phyloP scores from a whole-genome alignment of 2,888 invertebrate genomes.

The Mamestra brassicae region DNA sequence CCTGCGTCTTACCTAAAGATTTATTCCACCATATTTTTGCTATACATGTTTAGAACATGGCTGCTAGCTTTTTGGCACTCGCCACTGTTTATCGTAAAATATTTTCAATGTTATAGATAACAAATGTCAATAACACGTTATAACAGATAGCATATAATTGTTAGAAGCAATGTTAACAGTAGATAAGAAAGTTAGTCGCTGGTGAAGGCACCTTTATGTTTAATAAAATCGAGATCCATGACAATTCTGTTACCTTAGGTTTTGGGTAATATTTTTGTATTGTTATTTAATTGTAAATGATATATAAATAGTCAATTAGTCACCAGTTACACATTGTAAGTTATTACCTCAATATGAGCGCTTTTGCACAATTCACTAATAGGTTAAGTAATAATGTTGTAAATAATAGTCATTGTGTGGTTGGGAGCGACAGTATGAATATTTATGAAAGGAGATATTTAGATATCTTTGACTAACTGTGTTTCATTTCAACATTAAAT shows the following conservation, averaged over 20 bases:
- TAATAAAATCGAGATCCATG: conserved; percentile 78
- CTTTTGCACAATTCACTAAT: conserved; percentile 89
- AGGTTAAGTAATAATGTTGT: conserved; percentile 77
- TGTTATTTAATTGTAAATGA: conserved; percentile 75
- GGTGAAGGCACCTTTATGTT: conserved; percentile 50
- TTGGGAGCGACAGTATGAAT: conserved; percentile 51
- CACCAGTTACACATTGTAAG: conserved; percentile 89
- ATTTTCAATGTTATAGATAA: conserved; percentile 53
- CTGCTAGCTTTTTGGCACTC: conserved; percentile 49
- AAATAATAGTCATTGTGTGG: conserved; percentile 77
- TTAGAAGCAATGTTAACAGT: conserved; percentile 29
- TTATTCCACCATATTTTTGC: conserved; percentile 58
- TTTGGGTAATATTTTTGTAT: conserved; percentile 79
- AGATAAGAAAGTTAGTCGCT: conserved; percentile 31
- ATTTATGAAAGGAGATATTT: conserved; percentile 53
- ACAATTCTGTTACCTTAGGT: conserved; percentile 87
- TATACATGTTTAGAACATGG: conserved; percentile 29
- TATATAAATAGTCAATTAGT: conserved; percentile 87
- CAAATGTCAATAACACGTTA: conserved; percentile 56
- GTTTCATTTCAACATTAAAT: conserved; percentile 69
- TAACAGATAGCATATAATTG: conserved; percentile 38
- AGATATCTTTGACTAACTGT: conserved; percentile 66
- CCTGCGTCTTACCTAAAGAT: conserved; percentile 45
- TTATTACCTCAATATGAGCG: conserved; percentile 90
- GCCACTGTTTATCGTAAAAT: conserved; percentile 54